phyloP scores from a whole-genome alignment of 2,888 invertebrate species.

The Acronicta leporina region DNA sequence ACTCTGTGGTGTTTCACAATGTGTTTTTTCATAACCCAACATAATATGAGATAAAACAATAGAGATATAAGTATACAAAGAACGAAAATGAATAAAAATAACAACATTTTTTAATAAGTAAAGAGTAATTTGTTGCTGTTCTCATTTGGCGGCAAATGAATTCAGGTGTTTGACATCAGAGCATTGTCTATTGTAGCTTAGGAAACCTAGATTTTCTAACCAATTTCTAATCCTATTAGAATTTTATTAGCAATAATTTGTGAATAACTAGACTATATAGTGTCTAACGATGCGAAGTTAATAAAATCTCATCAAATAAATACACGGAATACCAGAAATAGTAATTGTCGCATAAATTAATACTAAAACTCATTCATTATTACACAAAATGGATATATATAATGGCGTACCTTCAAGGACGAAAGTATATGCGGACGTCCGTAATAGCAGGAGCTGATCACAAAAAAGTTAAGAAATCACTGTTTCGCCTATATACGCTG shows the following conservation, averaged over 20 bases:
- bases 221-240: slow-evolving; percentile 7
- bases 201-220: not conserved
- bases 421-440: slow-evolving; percentile 39
- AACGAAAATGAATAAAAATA: not conserved
- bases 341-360: slow-evolving; percentile 60
- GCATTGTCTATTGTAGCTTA: slow-evolving; percentile 10
- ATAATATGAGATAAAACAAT: not conserved
- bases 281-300: not conserved
- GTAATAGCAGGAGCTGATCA: slow-evolving; percentile 36
- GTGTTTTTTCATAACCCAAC: not conserved
- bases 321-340: slow-evolving; percentile 38
- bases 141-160: slow-evolving; percentile 42
- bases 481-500: slow-evolving; percentile 27
- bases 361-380: slow-evolving; percentile 27
- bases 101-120: not conserved
- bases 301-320: slow-evolving; percentile 2
- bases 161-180: slow-evolving; percentile 22
- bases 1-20: not conserved
- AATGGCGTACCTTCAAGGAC: slow-evolving; percentile 54
- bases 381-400: slow-evolving; percentile 34
- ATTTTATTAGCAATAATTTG: not conserved
- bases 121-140: not conserved
- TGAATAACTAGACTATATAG: not conserved
- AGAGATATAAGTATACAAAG: not conserved
- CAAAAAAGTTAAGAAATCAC: slow-evolving; percentile 32